Conservation (phyloP, 2,113 vertebrate species). For the Muscicapa adusta region DNA sequence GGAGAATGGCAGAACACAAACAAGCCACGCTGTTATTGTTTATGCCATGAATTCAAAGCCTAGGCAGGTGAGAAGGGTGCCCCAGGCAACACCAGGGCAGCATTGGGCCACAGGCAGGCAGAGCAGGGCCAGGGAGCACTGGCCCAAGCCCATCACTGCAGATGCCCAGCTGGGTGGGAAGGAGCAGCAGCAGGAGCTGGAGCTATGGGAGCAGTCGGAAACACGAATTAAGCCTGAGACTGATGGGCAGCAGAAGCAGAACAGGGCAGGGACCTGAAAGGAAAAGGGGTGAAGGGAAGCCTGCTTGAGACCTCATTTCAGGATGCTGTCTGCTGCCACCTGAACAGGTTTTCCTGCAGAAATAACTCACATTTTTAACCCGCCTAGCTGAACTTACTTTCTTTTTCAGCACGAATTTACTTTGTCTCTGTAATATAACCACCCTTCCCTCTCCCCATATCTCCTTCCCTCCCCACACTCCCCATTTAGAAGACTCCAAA, state of each 20-base stretch:
- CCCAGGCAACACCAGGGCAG: not conserved
- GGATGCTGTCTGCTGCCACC: not conserved
- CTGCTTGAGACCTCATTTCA: not conserved
- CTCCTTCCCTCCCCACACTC: not conserved
- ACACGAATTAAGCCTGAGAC: accelerated
- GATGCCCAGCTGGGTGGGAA: not conserved
- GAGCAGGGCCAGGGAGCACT: not conserved
- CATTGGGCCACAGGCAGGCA: not conserved
- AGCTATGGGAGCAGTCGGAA: not conserved
- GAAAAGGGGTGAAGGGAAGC: not conserved
- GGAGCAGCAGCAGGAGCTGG: not conserved
- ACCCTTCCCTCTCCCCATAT: not conserved
- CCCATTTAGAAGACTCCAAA: not conserved
- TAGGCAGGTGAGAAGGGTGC: not conserved
- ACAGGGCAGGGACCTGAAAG: accelerated
- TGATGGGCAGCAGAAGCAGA: not conserved
- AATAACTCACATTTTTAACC: not conserved
- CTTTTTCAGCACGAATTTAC: not conserved
- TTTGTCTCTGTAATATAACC: not conserved
- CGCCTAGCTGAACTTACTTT: not conserved
- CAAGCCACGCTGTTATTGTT: accelerated
- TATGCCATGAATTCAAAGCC: not conserved
- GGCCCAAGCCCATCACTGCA: accelerated
- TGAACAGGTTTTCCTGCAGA: not conserved
- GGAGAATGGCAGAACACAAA: not conserved